Evolutionary conservation across 2,797 vertebrate genomes (phyloP).

Genomic region (Sciaenops ocellatus): DNA sequence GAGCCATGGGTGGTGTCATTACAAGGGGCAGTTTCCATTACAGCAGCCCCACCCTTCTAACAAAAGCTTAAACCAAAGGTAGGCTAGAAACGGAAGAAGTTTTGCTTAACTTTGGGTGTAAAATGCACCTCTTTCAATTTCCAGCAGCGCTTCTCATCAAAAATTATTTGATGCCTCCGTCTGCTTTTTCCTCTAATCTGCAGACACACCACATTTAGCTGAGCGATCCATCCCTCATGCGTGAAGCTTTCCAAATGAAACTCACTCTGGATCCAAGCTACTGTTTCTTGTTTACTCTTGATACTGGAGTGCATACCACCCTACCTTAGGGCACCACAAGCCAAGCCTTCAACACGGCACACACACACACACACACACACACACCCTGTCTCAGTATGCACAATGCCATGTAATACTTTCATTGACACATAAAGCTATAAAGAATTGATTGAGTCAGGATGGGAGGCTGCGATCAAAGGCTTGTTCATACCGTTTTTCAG

Average conservation of each 20-base stretch:
- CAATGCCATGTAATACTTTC: slow-evolving; percentile 38
- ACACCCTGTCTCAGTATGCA: slow-evolving; percentile 2
- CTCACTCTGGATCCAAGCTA: slow-evolving; percentile 9
- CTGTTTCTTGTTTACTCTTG: slow-evolving; percentile 18
- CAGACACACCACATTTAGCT: slow-evolving; percentile 52
- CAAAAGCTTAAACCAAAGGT: slow-evolving; percentile 32
- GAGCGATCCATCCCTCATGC: slow-evolving; percentile 40
- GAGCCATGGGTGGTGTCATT: slow-evolving; percentile 71
- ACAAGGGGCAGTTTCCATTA: slow-evolving; percentile 72
- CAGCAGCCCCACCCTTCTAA: slow-evolving; percentile 32
- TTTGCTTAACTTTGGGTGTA: slow-evolving; percentile 28
- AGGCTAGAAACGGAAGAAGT: slow-evolving; percentile 13
- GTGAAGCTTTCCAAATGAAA: slow-evolving; percentile 58
- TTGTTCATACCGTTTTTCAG: slow-evolving; percentile 32
- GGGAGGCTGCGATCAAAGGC: slow-evolving; percentile 62
- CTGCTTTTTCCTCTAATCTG: slow-evolving; percentile 50
- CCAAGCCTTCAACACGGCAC: not conserved
- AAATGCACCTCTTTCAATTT: slow-evolving; percentile 40
- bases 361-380: not conserved
- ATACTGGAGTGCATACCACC: not conserved
- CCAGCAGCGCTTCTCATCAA: slow-evolving; percentile 17
- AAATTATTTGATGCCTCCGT: slow-evolving; percentile 38
- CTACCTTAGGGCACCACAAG: slow-evolving; percentile 20
- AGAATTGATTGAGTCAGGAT: slow-evolving; percentile 44
- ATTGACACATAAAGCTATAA: slow-evolving; percentile 41